Evolutionary conservation across 2,797 vertebrate genomes (phyloP).

Genomic region (Esox masquinongy): DNA sequence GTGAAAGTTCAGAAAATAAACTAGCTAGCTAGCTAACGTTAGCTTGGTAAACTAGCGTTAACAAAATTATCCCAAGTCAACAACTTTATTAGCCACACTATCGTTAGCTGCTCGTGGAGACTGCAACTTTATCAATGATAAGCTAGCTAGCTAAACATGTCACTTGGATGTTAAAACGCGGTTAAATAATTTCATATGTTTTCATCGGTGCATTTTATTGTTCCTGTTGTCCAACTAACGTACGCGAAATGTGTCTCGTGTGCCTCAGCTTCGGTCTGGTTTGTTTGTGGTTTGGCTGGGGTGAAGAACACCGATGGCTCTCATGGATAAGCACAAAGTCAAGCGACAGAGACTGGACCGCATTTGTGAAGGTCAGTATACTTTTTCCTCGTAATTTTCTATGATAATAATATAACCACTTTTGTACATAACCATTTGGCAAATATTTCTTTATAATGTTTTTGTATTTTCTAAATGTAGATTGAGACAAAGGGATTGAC

Average conservation of each 20-base stretch:
- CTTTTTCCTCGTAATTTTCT: neutral
- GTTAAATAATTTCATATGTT: neutral
- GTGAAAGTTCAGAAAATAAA: neutral
- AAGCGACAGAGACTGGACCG: conserved; percentile 98
- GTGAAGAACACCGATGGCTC: conserved; percentile 65
- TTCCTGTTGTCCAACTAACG: neutral
- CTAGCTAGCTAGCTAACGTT: neutral
- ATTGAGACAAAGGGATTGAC: neutral
- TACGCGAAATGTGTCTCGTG: neutral
- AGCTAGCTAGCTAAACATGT: neutral
- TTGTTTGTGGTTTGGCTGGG: neutral
- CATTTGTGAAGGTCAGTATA: conserved; percentile 93
- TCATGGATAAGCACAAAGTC: conserved; percentile 99
- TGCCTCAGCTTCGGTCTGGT: neutral
- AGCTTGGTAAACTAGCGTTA: no score
- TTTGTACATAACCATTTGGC: neutral
- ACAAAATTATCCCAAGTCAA: neutral
- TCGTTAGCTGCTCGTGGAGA: neutral
- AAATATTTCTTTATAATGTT: neutral
- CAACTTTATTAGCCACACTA: neutral
- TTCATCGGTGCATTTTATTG: neutral
- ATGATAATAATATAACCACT: neutral
- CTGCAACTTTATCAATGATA: neutral
- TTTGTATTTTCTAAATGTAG: neutral
- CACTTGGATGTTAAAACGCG: neutral